These are phyloP conservation scores for Monoplex corrugatus DNA, from an alignment of 2,888 invertebrate genomes.

Conservation along the genomic window DNA sequence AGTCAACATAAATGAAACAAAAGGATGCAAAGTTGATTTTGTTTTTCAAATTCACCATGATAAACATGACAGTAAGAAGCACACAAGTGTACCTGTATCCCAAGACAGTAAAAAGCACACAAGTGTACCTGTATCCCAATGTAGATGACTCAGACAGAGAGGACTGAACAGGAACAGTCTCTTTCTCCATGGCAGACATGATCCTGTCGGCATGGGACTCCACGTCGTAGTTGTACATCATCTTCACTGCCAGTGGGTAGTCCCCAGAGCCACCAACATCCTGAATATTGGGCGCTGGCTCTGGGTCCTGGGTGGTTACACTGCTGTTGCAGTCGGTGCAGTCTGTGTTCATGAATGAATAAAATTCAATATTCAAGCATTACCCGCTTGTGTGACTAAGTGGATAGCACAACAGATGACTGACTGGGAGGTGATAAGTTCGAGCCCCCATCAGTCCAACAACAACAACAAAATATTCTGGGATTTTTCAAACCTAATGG, in stretches of 20 bases:
- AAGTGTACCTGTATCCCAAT: background rate
- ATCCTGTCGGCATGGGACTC: conserved; percentile 91
- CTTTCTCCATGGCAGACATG: conserved; percentile 89
- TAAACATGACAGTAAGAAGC: background rate
- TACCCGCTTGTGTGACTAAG: too few relatives aligned
- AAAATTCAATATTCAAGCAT: too few relatives aligned
- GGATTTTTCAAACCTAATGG: too few relatives aligned
- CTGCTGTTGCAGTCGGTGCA: too few relatives aligned
- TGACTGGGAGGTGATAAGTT: too few relatives aligned
- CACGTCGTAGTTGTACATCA: conserved; percentile 95
- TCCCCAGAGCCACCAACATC: conserved; percentile 9
- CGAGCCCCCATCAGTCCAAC: too few relatives aligned
- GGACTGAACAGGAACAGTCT: conserved; percentile 87
- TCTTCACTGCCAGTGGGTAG: conserved; percentile 88
- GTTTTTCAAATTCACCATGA: too few relatives aligned
- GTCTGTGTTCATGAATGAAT: too few relatives aligned
- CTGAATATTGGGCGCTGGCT: conserved; percentile 33
- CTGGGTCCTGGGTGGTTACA: background rate
- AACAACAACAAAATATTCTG: too few relatives aligned
- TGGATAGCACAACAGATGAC: too few relatives aligned
- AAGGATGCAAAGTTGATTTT: too few relatives aligned
- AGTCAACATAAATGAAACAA: too few relatives aligned
- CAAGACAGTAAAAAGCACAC: background rate
- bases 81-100: background rate
- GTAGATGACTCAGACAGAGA: background rate